Percentiles rank a stretch among this genome's conserved stretches.
phyloP scores from a whole-genome alignment of 2,113 vertebrate genomes.

The Chelonoidis abingdonii region DNA sequence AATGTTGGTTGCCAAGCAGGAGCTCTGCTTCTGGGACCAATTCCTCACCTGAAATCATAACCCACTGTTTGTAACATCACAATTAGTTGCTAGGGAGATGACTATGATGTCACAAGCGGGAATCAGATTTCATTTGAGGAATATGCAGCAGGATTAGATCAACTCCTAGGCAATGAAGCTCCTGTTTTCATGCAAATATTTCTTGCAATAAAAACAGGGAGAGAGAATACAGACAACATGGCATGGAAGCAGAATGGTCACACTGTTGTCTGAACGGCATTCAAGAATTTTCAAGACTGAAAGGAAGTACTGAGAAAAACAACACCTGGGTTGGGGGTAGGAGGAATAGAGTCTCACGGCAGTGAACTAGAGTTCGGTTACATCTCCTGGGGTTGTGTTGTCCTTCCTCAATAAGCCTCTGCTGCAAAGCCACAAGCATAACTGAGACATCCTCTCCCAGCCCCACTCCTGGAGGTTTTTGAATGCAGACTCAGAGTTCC shows the following conservation, averaged over 20 bases:
- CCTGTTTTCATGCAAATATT: background rate
- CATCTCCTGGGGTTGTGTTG: background rate
- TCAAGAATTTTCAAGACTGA: background rate
- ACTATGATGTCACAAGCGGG: background rate
- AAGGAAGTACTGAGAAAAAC: background rate
- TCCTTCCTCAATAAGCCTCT: background rate
- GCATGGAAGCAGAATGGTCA: background rate
- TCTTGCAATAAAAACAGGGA: slow-evolving; percentile 2
- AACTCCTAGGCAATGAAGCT: background rate
- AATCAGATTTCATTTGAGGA: background rate
- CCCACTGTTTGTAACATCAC: background rate
- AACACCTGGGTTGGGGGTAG: background rate
- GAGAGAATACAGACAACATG: background rate
- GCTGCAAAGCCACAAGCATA: background rate
- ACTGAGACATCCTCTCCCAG: background rate
- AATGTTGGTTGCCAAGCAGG: background rate
- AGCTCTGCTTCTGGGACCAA: background rate
- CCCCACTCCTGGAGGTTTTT: background rate
- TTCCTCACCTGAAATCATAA: background rate
- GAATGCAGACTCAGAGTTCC: background rate
- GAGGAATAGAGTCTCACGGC: background rate
- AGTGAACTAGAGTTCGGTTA: background rate
- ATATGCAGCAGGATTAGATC: background rate
- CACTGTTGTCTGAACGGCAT: background rate
- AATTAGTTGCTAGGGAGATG: background rate